These are phyloP conservation scores for Anneissia japonica DNA, from an alignment of 35 echinoderm and acorn worm species.

Conservation along the genomic window DNA sequence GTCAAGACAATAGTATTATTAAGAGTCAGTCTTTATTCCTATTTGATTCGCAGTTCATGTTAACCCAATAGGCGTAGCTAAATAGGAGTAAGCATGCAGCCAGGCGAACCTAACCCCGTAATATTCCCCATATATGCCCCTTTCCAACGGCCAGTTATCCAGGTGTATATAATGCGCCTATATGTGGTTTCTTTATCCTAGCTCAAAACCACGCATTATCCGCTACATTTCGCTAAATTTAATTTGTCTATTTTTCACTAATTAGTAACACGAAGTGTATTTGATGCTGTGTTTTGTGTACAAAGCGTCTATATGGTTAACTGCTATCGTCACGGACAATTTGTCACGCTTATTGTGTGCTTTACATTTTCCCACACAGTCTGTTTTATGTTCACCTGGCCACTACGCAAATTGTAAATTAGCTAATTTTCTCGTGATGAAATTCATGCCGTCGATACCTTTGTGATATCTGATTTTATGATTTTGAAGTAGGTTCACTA, in stretches of 20 bases:
- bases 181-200: neutral
- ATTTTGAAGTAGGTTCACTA: no score
- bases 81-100: neutral
- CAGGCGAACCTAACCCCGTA: neutral
- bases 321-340: neutral
- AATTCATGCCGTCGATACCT: no score
- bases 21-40: neutral
- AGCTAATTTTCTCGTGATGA: no score
- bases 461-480: no score
- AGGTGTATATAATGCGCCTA: neutral
- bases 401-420: no score
- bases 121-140: neutral
- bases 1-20: neutral
- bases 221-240: conserved; percentile 1
- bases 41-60: neutral
- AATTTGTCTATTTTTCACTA: neutral
- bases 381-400: neutral
- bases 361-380: neutral
- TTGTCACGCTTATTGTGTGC: neutral
- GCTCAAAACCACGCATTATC: neutral
- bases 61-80: neutral
- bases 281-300: neutral
- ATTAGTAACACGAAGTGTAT: neutral
- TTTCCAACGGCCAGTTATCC: neutral
- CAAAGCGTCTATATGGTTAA: neutral